A percentile compares a stretch with the other conserved stretches of the same genome.
phyloP scores from a whole-genome alignment of 2,113 vertebrate species.

The Seriola aureovittata region DNA sequence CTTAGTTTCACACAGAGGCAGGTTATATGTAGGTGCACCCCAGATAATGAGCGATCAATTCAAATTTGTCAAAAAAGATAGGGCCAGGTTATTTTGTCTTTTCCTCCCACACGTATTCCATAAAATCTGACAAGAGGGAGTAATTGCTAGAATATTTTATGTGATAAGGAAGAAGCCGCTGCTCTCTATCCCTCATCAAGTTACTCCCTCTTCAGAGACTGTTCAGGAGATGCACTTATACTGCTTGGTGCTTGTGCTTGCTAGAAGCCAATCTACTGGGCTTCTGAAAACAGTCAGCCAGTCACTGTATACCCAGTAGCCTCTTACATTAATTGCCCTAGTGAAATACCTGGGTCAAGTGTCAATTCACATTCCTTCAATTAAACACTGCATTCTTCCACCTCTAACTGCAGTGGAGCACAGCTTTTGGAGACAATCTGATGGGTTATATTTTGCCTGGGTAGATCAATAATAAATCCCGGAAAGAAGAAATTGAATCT shows the following conservation, averaged over 20 bases:
- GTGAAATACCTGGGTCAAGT: constrained; percentile 36
- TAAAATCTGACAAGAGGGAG: constrained; percentile 39
- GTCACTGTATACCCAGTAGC: constrained; percentile 7
- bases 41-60: constrained; percentile 43
- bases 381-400: constrained; percentile 13
- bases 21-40: not conserved
- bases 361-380: constrained; percentile 36
- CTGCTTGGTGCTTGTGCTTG: not conserved
- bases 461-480: constrained; percentile 57
- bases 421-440: constrained; percentile 27
- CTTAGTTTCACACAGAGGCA: constrained; percentile 25
- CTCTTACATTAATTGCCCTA: constrained; percentile 24
- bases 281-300: constrained; percentile 13
- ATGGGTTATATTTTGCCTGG: constrained; percentile 29
- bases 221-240: constrained; percentile 17
- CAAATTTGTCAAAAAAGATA: constrained; percentile 32
- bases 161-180: constrained; percentile 8
- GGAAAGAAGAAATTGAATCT: constrained; percentile 50
- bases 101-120: constrained; percentile 23
- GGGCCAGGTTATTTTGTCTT: constrained; percentile 21
- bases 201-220: constrained; percentile 16
- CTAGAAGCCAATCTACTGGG: constrained; percentile 6
- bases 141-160: constrained; percentile 33
- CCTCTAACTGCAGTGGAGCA: not conserved
- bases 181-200: constrained; percentile 10